Base-by-base conservation (phyloP, 2,888 invertebrate species). In the Nudaria mundana region DNA sequence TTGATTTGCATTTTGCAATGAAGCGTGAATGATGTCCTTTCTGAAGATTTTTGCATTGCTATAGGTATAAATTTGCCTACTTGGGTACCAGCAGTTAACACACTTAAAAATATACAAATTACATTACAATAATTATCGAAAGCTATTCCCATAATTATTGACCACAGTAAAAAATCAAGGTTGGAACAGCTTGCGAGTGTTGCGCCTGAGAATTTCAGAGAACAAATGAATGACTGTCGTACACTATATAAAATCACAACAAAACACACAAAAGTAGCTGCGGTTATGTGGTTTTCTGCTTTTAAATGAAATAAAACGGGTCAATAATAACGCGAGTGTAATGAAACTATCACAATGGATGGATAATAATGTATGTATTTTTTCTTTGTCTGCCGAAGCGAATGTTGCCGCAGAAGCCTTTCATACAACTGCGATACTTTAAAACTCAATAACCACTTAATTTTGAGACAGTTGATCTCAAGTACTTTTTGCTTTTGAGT, bases 251-350 rank as follows among this genome's bases (percentile, higher is more conserved):
- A 65, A 81, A 81, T 83, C 80, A 75, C 64, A 76, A 78, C 71
- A 71, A 77, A 75, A 63, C 66, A 62, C 66, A 76, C 22, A 20
- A 75, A 80, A 75, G 64, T 64, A 45, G 37, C 54, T 78, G 81
- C 40, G 80, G 82, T 75, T 76, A 69, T 69, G 75, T 54, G 78
- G 79, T 71, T 80, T 71, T 68, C 55, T 56, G 53, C 52, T 65
- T 58, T n/a, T 53, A 62, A 66, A 61, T 47, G 56, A 57, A 55
- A 59, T 57, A 47, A 61, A 65, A 55, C 41, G 40, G 47, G 39
- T 50, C 54, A 57, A 61, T 65, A 59, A 58, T 65, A 59, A 58
- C 52, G 43, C 50, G 40, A 53, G 35, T 46, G 40, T 50, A 56
- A 50, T 56, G 55, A 50, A 62, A 63, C 54, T 48, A 43, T 49